Base-by-base conservation (phyloP, 2,888 invertebrate genomes). In the Phyto melanocephala region DNA sequence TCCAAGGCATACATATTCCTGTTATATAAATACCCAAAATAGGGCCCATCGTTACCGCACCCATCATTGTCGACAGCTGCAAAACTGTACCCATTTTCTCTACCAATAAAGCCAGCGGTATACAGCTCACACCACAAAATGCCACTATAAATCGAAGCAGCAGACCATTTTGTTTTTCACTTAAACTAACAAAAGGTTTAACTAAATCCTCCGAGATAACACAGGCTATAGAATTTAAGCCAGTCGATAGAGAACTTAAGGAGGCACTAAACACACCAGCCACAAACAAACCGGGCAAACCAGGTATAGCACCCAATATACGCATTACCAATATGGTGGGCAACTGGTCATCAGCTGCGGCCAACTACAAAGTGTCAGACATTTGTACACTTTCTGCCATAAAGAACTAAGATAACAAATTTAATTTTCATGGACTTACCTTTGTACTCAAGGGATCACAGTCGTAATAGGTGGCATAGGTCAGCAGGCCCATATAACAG, bases 201-300 rank as follows among this genome's bases (percentile, higher is more conserved):
- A 95, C 93, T 87, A 96, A 93, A 88, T 96, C 96, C 91, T 96
- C 95, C 40, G 95, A 93, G 50, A 96, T 94, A 0, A 96, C 95
- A 8, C 95, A 96, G 1, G 96, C 94, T 94, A 96, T 94, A 0
- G 96, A 95, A 87, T 96, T 96, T 0, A 96, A 91, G 0, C 95
- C 95, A 11, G 96, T 96, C 0, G 96, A 96, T 89, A 96, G 92
- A 0, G 96, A 95, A 89, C 96, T 96, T 45, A 98, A 91, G 1
- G 97, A 96, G 8, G 97, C 98, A 90, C 97, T 97, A 87, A 97
- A 97, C 28, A 98, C 95, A 5, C 97, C 97, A 52, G 97, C 96
- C 0, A 97, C 94, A 88, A 98, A 97, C 0, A 98, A 92, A 37
- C 98, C 98, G 0, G 97, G 95, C 52, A 98, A 89, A 0, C 97